Evolutionary conservation across 2,113 vertebrate species (phyloP), one percentile per base, ranked within the genome.

Genomic region (Crotophaga sulcirostris): DNA sequence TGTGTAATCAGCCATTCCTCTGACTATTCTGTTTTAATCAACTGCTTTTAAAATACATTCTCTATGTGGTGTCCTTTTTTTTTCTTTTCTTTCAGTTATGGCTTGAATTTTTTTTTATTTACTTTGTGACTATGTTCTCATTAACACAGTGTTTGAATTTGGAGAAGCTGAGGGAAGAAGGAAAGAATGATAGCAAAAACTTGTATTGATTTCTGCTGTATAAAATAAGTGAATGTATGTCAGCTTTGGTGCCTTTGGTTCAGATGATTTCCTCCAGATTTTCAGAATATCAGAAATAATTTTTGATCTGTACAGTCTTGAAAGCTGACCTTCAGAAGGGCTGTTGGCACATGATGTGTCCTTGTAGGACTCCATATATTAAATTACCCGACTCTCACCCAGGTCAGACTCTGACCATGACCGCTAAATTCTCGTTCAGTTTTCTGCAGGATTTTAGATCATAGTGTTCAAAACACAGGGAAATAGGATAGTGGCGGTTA

Each of bases 141-240:
- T 64, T 42, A 63, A 52, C 10, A 8, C 7, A 2, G 8, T 11
- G 13, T 56, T 76, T 56, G 33, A 42, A 42, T 74, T 69, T 60
- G 62, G 55, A 79, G 56, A n/a, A 68, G 29, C 26, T 67, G 42
- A 56, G 24, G 56, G 31, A 82, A 42, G 78, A 69, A 64, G 58
- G 38, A 40, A 67, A 31, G 11, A 64, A 47, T 8, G 3, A 36
- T 16, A 42, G 24, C 44, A 69, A 68, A 68, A 63, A 9, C 21
- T 24, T 28, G 11, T 0, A 4, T 9, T 45, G 24, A 17, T 52
- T 34, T 54, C 14, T 4, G 0, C 6, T 40, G 2, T 15, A 13
- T 63, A 36, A 77, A 73, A 31, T 34, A 28, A 28, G 7, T 25
- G 15, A 72, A 25, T 3, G 8, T 16, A 5, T 47, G 17, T 29